Evolutionary conservation across 2,888 invertebrate species (phyloP), one percentile per base, ranked within the genome.

Genomic region (Archips crataeganus): DNA sequence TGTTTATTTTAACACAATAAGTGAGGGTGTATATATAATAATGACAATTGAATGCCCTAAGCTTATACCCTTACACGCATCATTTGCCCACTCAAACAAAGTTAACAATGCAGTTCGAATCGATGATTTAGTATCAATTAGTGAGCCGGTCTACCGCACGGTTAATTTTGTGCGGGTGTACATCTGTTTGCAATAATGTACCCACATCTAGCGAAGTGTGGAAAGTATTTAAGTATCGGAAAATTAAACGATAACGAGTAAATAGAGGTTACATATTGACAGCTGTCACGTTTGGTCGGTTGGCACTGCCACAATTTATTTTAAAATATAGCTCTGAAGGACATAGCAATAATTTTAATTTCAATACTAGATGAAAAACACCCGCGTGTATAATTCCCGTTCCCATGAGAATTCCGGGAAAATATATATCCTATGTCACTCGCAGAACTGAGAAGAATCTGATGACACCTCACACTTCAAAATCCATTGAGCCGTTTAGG

Each of bases 1-100:
- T 70, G 63, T 70, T 63, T 64, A 70, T 45, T 70, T 64, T 57
- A 64, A 36, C 70, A 59, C 51, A 54, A 2, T 54, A 70, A 57
- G 63, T 15, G 51, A 13, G 64, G 66, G 66, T 15, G 47, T 36
- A 57, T 54, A 39, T 34, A 59, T 39, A 70, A 70, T 57, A 66
- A 66, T 64, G 57, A 59, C 63, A n/a, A 70, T 64, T 8, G 70
- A 10, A 57, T 70, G 36, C 63, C 36, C 57, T 39, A 39, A 36
- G 39, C 45, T 23, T 23, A 23, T 23, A 47, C 63, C 42, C 36
- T 70, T 70, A 57, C 23, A 62, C 34, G 63, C 63, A 59, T 70
- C 70, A 64, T 45, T 70, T 59, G 34, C 1, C 57, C 34, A 5
- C 32, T 1, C 23, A 9, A 2, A 23, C 63, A 64, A 59, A 70